These are phyloP conservation scores for Catharus minimus DNA, from an alignment of 2,113 vertebrate genomes.

Conservation along the genomic window DNA sequence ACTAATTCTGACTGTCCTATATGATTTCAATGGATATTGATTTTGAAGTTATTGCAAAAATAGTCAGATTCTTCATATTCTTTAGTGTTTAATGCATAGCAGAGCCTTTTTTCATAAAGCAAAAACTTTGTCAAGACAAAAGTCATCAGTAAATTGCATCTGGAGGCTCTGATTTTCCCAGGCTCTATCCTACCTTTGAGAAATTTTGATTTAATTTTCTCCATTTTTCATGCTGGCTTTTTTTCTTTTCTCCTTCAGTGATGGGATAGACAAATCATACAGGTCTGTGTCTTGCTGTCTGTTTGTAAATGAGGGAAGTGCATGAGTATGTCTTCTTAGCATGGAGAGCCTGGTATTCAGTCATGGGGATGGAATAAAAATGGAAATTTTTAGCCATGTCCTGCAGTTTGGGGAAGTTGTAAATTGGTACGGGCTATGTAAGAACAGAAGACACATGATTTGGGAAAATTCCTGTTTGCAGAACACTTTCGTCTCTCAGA, in stretches of 20 bases:
- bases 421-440: neutral
- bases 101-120: neutral
- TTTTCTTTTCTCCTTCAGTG: neutral
- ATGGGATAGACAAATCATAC: neutral
- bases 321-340: neutral
- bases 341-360: neutral
- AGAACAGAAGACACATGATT: neutral
- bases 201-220: neutral
- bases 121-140: neutral
- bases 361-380: accelerated
- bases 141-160: neutral
- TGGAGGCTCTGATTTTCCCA: neutral
- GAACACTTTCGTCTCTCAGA: neutral
- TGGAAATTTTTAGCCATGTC: neutral
- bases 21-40: neutral
- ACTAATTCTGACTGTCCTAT: neutral
- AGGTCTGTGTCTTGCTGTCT: neutral
- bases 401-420: neutral
- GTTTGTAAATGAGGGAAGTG: neutral
- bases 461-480: neutral
- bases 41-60: neutral
- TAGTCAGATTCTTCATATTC: neutral
- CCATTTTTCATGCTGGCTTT: neutral
- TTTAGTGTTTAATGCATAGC: neutral
- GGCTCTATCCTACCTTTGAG: neutral